Base-by-base conservation (phyloP, 2,888 invertebrate species). In the Allophyes oxyacanthae region DNA sequence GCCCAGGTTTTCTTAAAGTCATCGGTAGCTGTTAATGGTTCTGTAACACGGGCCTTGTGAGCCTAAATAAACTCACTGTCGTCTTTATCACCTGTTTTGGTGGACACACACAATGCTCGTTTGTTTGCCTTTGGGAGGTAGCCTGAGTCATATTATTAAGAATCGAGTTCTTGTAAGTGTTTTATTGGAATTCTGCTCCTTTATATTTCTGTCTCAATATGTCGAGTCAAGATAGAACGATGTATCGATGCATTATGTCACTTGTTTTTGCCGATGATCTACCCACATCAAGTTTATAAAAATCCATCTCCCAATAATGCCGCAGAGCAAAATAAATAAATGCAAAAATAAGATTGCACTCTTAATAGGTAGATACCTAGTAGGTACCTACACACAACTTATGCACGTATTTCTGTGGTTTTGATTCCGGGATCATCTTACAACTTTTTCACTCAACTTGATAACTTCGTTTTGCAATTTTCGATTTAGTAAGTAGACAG, bases 91-190 rank as follows among this genome's bases (percentile, higher is more conserved):
- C 56, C 61, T 54, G 52, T 62, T 62, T 62, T 32, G 51, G 55
- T 54, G 30, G 41, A 26, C 36, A 56, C 32, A 62, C 41, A 72
- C 46, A 72, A 72, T 52, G 56, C 32, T 34, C 28, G 14, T 38
- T 26, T 54, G 40, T 60, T 60, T 48, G 37, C 38, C 40, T 52
- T 53, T 46, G 37, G 20, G 43, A 65, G 64, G 32, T 57, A 50
- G 45, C 28, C 45, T 75, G 64, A 72, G 38, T 72, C 72, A 71
- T 43, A 33, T 36, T 28, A 20, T 40, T 26, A 32, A 38, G 36
- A 7, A 26, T 9, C 4, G 52, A 33, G 36, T 49, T 46, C 46
- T 36, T 37, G 8, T 11, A 42, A 10, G 15, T 33, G n/a, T 30
- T 20, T 20, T 20, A 20, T 20, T 20, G 20, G 20, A 20, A 33